These are phyloP conservation scores for Acanthochromis polyacanthus DNA, from an alignment of 2,113 vertebrate species.

Conservation along the genomic window DNA sequence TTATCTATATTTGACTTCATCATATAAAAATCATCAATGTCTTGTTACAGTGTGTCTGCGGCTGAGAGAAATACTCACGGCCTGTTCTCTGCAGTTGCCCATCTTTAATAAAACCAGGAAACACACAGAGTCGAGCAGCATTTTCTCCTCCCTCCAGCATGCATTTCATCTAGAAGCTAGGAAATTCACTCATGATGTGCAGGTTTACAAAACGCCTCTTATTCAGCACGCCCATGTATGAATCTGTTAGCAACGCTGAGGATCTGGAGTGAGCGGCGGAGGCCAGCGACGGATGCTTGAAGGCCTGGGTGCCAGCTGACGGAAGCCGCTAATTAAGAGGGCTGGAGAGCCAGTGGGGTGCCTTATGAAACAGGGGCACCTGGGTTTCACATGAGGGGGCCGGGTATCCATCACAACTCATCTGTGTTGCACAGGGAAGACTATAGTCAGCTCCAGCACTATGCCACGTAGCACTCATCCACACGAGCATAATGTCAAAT, in stretches of 20 bases:
- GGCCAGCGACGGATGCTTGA: conserved; percentile 56
- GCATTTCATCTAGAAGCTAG: conserved; percentile 32
- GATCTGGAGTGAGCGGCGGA: conserved; percentile 51
- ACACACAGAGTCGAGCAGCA: conserved; percentile 12
- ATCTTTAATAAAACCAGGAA: conserved; percentile 41
- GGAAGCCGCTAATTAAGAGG: conserved; percentile 78
- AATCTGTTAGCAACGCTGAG: conserved; percentile 49
- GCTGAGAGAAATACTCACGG: conserved; percentile 20
- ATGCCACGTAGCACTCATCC: conserved; percentile 49
- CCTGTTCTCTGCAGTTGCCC: conserved; percentile 38
- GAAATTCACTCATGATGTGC: conserved; percentile 45
- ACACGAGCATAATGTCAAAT: conserved; percentile 51
- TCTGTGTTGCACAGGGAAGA: conserved; percentile 51
- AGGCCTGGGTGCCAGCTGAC: conserved; percentile 77
- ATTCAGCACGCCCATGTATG: conserved; percentile 25
- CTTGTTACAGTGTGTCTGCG: conserved; percentile 53
- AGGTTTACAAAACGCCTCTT: conserved; percentile 42
- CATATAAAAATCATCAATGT: conserved; percentile 69
- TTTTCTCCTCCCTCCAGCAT: conserved; percentile 25
- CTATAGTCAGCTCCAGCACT: conserved; percentile 27
- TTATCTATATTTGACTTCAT: conserved; percentile 81
- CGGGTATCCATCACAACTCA: conserved; percentile 68
- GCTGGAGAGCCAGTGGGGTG: conserved; percentile 69
- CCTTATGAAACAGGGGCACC: conserved; percentile 77
- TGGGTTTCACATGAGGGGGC: conserved; percentile 76